Evolutionary conservation across 2,797 vertebrate genomes (phyloP).

Genomic region (Cossypha niveicapilla): DNA sequence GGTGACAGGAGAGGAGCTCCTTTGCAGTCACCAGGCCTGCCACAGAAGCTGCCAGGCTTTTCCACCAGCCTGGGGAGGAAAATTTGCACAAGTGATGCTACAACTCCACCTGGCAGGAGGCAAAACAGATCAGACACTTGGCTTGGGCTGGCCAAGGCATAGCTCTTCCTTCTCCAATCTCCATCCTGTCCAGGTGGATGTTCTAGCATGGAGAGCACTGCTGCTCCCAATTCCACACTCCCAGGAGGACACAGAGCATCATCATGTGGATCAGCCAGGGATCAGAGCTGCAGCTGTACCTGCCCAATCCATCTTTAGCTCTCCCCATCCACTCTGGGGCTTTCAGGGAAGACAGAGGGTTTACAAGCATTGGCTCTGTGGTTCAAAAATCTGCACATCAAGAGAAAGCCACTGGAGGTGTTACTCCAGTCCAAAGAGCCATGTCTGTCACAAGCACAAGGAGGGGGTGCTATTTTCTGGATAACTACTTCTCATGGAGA

Average conservation of each 20-base stretch:
- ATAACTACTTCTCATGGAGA: not conserved
- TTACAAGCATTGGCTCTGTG: not conserved
- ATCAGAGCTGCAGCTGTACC: not conserved
- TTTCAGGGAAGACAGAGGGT: not conserved
- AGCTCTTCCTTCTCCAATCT: not conserved
- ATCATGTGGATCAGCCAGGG: rapidly evolving
- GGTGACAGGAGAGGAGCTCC: not conserved
- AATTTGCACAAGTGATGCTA: not conserved
- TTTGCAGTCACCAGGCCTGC: not conserved
- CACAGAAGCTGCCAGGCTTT: not conserved
- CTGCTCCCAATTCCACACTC: not conserved
- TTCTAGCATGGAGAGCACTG: not conserved
- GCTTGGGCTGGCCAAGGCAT: rapidly evolving
- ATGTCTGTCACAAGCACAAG: rapidly evolving
- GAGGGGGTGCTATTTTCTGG: not conserved
- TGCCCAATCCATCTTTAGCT: rapidly evolving
- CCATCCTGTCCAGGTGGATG: not conserved
- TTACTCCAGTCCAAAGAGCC: not conserved
- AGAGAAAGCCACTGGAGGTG: not conserved
- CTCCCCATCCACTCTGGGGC: not conserved
- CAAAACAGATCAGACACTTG: not conserved
- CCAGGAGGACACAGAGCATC: not conserved
- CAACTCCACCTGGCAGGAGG: not conserved
- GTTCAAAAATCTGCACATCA: not conserved
- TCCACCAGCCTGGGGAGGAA: not conserved